Percentiles rank a stretch among this genome's conserved stretches.
Evolutionary conservation across 2,113 vertebrate species (phyloP).

Genomic region (Salvelinus namaycush): DNA sequence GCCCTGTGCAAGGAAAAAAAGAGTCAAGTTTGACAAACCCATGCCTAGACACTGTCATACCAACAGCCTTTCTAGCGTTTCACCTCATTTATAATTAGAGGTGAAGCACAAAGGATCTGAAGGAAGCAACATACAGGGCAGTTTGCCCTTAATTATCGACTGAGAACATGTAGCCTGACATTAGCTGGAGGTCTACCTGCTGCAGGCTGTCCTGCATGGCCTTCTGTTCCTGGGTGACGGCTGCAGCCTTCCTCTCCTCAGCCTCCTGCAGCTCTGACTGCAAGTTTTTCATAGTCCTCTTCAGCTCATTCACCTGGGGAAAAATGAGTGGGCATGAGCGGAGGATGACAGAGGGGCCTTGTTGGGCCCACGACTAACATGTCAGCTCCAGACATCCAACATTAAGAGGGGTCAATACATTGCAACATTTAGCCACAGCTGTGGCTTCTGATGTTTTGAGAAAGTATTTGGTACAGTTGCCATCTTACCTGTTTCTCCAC

Average conservation of each 20-base stretch:
- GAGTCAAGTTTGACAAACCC: not conserved
- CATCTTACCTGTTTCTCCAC: conserved; percentile 84
- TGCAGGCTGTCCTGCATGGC: conserved; percentile 90
- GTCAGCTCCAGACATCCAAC: not conserved
- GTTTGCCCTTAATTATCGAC: too few relatives aligned
- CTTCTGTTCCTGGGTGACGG: conserved; percentile 85
- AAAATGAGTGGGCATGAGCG: not conserved
- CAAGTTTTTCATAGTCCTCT: conserved; percentile 80
- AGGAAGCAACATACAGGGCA: too few relatives aligned
- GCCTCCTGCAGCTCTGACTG: conserved; percentile 90
- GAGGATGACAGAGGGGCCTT: too few relatives aligned
- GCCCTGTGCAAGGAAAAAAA: conserved; percentile 66
- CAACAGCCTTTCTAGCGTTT: too few relatives aligned
- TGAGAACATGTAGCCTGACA: not conserved
- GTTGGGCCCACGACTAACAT: not conserved
- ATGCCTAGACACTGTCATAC: too few relatives aligned
- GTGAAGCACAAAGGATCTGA: too few relatives aligned
- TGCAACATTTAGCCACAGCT: not conserved
- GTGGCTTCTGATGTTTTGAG: not conserved
- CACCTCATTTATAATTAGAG: too few relatives aligned
- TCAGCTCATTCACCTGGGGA: conserved; percentile 84
- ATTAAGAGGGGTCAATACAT: not conserved
- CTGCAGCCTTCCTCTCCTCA: conserved; percentile 83
- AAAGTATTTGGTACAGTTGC: too few relatives aligned
- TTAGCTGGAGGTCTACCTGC: conserved; percentile 74